These are phyloP conservation scores for Nothura maculosa DNA, from an alignment of 2,797 vertebrate species.

Conservation along the genomic window DNA sequence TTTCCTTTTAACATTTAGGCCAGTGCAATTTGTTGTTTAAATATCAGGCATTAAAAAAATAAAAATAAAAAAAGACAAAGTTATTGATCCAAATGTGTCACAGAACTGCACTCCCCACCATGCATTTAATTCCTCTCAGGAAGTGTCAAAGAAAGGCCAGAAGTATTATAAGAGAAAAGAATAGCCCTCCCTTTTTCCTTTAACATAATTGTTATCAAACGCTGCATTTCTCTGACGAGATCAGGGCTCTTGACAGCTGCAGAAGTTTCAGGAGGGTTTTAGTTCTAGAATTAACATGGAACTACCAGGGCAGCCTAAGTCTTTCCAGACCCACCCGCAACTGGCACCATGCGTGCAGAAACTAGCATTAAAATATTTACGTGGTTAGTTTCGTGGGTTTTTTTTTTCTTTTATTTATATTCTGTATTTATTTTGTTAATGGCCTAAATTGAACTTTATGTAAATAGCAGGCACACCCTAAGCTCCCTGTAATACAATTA, in stretches of 20 bases:
- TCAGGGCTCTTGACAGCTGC: neutral
- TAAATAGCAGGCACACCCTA: conserved; percentile 6
- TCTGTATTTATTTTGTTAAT: conserved; percentile 28
- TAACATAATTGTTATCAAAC: neutral
- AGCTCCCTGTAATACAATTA: conserved; percentile 14
- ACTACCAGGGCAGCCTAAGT: neutral
- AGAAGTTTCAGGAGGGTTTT: neutral
- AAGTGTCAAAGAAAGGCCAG: neutral
- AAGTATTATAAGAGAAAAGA: neutral
- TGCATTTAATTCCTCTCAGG: conserved; percentile 10
- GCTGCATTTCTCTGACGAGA: neutral
- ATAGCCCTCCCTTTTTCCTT: neutral
- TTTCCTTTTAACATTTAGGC: neutral
- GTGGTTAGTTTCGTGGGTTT: neutral
- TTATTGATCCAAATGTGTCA: conserved; percentile 16
- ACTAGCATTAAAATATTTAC: neutral
- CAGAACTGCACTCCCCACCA: neutral
- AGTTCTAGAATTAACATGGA: neutral
- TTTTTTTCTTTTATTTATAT: conserved; percentile 28
- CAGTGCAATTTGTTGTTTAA: neutral
- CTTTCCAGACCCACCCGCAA: conserved; percentile 10
- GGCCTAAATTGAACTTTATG: neutral
- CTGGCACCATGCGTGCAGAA: neutral
- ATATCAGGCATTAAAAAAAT: neutral
- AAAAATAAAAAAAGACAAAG: neutral